phyloP scores from a whole-genome alignment of 1,140 invertebrate genomes.

The Asobara japonica region DNA sequence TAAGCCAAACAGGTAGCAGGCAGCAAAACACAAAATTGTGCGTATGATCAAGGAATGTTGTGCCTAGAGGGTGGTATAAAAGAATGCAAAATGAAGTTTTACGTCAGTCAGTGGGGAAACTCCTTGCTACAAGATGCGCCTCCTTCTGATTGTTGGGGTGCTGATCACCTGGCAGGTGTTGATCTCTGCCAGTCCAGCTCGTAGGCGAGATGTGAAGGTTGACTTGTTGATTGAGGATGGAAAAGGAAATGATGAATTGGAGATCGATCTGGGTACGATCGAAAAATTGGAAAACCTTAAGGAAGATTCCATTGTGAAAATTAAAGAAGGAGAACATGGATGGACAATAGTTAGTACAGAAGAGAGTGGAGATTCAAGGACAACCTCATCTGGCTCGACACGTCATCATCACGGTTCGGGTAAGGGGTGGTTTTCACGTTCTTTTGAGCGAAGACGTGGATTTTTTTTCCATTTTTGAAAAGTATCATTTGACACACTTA shows the following conservation, averaged over 20 bases:
- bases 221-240: background rate
- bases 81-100: background rate
- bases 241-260: background rate
- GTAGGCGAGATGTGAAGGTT: background rate
- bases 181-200: background rate
- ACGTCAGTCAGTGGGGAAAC: background rate
- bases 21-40: background rate
- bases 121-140: background rate
- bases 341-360: background rate
- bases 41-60: background rate
- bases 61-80: background rate
- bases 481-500: no score
- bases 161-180: background rate
- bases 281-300: background rate
- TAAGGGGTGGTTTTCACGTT: background rate
- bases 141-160: background rate
- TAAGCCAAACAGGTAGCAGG: background rate
- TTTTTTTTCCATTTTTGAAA: no score
- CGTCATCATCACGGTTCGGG: no score
- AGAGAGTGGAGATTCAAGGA: background rate
- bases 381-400: background rate
- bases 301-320: background rate
- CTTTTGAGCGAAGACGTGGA: no score
- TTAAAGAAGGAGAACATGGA: background rate
- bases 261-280: background rate